phyloP scores from a whole-genome alignment of 2,797 vertebrate genomes.

The Buceros bicornis region DNA sequence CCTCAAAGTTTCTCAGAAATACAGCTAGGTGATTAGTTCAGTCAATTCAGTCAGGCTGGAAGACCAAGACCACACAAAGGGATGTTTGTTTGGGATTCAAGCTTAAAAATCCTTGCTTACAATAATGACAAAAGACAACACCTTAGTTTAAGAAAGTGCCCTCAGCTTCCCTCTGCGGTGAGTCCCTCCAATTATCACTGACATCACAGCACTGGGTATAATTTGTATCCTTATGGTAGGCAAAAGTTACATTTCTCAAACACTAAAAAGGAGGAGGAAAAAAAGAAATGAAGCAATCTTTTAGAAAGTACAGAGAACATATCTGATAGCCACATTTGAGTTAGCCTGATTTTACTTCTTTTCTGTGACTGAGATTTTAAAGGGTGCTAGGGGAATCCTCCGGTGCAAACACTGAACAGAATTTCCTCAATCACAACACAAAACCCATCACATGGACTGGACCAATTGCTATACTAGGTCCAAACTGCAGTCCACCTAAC shows the following conservation, averaged over 20 bases:
- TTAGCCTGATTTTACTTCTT: background rate
- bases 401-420: background rate
- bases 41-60: constrained; percentile 6
- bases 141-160: background rate
- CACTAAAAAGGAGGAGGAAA: background rate
- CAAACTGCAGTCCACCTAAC: background rate
- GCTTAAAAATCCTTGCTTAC: constrained; percentile 17
- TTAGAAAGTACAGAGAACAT: background rate
- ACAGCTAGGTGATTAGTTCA: constrained; percentile 2
- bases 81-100: background rate
- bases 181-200: background rate
- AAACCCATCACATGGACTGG: background rate
- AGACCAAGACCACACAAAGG: constrained; percentile 44
- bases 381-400: background rate
- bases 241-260: background rate
- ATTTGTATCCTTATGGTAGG: background rate
- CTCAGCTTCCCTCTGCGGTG: background rate
- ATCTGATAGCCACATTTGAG: background rate
- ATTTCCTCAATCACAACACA: background rate
- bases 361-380: background rate
- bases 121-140: constrained; percentile 18
- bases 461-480: background rate
- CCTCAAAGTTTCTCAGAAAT: background rate
- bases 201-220: background rate
- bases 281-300: background rate